phyloP scores from a whole-genome alignment of 2,113 vertebrate species.

The Onychorhynchus coronatus region DNA sequence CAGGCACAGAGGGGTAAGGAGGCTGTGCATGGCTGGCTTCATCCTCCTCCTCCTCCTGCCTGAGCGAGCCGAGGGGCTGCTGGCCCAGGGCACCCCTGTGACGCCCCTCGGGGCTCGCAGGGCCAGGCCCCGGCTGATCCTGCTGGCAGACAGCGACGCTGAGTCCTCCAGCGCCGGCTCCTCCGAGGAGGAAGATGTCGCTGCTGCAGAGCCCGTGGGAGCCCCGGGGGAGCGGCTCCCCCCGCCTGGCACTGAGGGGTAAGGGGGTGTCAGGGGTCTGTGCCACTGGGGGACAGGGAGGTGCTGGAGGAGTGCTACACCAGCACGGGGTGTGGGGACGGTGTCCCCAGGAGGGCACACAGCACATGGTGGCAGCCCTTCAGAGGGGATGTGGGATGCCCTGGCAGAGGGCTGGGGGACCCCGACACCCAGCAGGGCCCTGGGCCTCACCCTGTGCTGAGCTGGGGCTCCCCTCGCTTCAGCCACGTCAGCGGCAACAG shows the following conservation, averaged over 20 bases:
- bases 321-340: rapidly evolving
- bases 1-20: conserved; percentile 66
- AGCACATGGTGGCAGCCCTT: rapidly evolving
- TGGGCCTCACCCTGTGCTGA: neutral
- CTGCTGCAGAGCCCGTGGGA: conserved; percentile 66
- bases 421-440: neutral
- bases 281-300: rapidly evolving
- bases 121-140: conserved; percentile 53
- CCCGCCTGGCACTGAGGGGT: conserved; percentile 72
- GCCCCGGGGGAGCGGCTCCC: conserved; percentile 68
- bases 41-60: neutral
- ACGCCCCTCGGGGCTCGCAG: neutral
- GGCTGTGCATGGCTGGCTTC: rapidly evolving
- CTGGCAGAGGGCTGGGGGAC: neutral
- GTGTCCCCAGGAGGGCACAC: neutral
- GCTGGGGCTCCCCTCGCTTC: neutral
- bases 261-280: neutral
- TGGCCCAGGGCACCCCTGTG: neutral
- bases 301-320: neutral
- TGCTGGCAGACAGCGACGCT: conserved; percentile 85
- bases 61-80: rapidly evolving
- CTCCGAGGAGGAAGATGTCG: conserved; percentile 82
- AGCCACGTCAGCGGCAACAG: conserved; percentile 69
- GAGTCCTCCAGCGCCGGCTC: conserved; percentile 88
- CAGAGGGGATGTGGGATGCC: rapidly evolving